Evolutionary conservation across 2,113 vertebrate species (phyloP).

Genomic region (Podarcis muralis): DNA sequence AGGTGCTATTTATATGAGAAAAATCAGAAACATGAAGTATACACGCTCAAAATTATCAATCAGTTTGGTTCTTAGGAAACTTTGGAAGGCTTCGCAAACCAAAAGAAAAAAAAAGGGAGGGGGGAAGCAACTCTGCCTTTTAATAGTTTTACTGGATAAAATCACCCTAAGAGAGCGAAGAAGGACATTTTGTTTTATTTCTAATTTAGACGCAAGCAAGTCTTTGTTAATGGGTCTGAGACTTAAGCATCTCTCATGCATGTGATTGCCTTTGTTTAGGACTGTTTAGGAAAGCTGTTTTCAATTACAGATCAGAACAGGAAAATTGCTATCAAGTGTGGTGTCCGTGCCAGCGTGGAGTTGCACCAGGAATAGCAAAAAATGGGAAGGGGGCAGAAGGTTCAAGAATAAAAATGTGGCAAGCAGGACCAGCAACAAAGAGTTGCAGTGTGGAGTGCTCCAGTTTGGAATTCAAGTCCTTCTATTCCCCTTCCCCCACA

Average conservation of each 20-base stretch:
- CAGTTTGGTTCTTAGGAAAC: neutral
- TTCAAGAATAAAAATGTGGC: constrained; percentile 31
- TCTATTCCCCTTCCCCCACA: no score
- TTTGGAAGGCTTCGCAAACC: neutral
- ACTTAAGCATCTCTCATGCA: constrained; percentile 59
- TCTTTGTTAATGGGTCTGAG: constrained; percentile 64
- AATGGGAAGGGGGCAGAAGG: constrained; percentile 44
- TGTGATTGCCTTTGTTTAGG: constrained; percentile 63
- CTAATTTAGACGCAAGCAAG: constrained; percentile 61
- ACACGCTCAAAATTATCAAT: neutral
- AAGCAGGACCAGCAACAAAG: neutral
- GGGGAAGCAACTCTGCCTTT: neutral
- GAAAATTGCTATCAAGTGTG: constrained; percentile 63
- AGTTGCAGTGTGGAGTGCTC: neutral
- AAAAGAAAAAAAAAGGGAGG: neutral
- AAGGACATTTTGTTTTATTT: constrained; percentile 51
- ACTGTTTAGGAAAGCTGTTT: constrained; percentile 69
- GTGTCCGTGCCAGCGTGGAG: constrained; percentile 58
- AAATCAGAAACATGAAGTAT: neutral
- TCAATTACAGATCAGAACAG: constrained; percentile 67
- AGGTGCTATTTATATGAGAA: neutral
- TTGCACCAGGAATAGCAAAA: constrained; percentile 57
- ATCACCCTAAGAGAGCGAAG: constrained; percentile 35
- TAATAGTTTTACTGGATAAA: constrained; percentile 49
- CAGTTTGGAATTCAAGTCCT: no score